Evolutionary conservation across 1,140 invertebrate genomes (phyloP).

Genomic region (Sinella curviseta): DNA sequence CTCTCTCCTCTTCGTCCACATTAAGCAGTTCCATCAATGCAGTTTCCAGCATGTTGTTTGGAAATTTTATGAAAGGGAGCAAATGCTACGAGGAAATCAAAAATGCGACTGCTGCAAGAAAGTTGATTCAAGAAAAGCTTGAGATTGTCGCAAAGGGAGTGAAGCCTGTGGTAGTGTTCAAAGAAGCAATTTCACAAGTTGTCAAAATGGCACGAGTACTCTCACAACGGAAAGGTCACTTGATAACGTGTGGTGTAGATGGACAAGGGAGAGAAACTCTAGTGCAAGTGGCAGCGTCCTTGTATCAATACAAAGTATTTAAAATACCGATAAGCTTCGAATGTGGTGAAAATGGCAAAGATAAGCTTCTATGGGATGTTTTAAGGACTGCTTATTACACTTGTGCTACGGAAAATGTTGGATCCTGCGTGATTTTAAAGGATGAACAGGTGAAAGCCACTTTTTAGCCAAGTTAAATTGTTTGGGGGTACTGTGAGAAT

Average conservation of each 20-base stretch:
- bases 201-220: neutral
- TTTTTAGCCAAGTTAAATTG: no score
- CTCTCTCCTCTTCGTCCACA: no score
- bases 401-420: neutral
- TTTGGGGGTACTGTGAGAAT: neutral
- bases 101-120: neutral
- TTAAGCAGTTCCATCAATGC: no score
- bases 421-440: neutral
- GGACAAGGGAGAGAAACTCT: neutral
- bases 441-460: slow-evolving; percentile 7
- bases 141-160: no score
- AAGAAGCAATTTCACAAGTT: neutral
- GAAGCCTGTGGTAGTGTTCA: no score
- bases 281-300: neutral
- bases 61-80: neutral
- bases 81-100: neutral
- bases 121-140: neutral
- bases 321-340: neutral
- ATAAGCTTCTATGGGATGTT: neutral
- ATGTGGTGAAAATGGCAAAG: no score
- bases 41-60: no score
- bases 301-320: neutral
- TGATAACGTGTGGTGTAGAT: neutral
- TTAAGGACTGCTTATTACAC: neutral
- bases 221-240: neutral